Evolutionary conservation across 1,140 invertebrate genomes (phyloP).

Genomic region (Drosophila lacertosa): DNA sequence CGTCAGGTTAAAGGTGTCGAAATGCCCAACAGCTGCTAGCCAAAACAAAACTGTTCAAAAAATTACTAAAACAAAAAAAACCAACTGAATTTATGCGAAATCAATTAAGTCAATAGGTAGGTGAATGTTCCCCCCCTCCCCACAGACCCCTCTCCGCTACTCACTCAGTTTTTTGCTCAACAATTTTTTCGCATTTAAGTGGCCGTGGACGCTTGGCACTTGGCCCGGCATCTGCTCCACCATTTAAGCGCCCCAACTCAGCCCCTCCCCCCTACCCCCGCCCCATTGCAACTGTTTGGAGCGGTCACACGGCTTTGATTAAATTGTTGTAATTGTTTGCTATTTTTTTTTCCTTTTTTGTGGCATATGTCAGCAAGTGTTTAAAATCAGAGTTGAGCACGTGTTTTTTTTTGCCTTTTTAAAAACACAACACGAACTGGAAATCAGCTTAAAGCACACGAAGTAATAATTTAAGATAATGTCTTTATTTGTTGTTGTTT

Average conservation of each 20-base stretch:
- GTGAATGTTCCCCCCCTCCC: neutral
- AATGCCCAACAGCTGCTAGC: slow-evolving; percentile 30
- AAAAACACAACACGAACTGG: slow-evolving; percentile 1
- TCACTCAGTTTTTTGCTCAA: slow-evolving; percentile 14
- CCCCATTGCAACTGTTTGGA: neutral
- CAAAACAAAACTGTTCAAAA: slow-evolving; percentile 32
- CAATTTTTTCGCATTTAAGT: slow-evolving; percentile 26
- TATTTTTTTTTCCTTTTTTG: neutral
- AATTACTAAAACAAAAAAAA: slow-evolving; percentile 4
- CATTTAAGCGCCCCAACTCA: slow-evolving; percentile 4
- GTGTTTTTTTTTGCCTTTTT: slow-evolving; percentile 7
- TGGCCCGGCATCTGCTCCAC: slow-evolving; percentile 12
- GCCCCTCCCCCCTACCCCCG: neutral
- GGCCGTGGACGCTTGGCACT: slow-evolving; percentile 28
- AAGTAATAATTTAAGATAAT: no score
- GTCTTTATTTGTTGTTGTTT: no score
- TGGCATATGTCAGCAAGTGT: neutral
- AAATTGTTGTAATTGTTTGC: slow-evolving; percentile 35
- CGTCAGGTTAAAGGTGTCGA: slow-evolving; percentile 64
- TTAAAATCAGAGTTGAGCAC: slow-evolving; percentile 3
- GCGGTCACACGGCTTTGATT: slow-evolving; percentile 48
- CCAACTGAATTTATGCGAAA: slow-evolving; percentile 58
- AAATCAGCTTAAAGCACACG: neutral
- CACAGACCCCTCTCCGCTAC: neutral
- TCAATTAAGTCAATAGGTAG: slow-evolving; percentile 77